Evolutionary conservation across 2,888 invertebrate genomes (phyloP).

Genomic region (Nomada ruficornis): DNA sequence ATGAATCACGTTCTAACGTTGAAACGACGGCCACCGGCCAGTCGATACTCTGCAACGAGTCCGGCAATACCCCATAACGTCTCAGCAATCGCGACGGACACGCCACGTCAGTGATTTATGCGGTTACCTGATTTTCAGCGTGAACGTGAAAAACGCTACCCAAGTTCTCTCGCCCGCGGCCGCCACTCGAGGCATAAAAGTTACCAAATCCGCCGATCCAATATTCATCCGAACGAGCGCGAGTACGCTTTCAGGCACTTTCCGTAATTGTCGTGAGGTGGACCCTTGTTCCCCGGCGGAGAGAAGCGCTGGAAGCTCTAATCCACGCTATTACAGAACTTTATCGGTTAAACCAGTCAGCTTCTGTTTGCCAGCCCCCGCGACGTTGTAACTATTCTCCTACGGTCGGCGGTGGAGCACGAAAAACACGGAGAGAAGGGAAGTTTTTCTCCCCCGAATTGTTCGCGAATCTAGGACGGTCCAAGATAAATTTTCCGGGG

Average conservation of each 20-base stretch:
- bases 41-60: background rate
- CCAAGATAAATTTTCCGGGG: slow-evolving; percentile 55
- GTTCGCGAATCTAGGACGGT: slow-evolving; percentile 55
- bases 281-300: slow-evolving; percentile 37
- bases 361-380: slow-evolving; percentile 54
- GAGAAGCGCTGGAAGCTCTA: slow-evolving; percentile 52
- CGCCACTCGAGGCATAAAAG: slow-evolving; percentile 25
- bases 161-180: slow-evolving; percentile 19
- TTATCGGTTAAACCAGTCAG: slow-evolving; percentile 64
- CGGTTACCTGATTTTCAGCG: slow-evolving; percentile 1
- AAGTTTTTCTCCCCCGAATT: slow-evolving; percentile 23
- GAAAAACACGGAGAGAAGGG: slow-evolving; percentile 9
- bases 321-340: slow-evolving; percentile 66
- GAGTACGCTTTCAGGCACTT: slow-evolving; percentile 44
- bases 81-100: no score
- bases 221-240: slow-evolving; percentile 52
- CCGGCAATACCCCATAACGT: background rate
- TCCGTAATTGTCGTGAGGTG: slow-evolving; percentile 51
- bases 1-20: no score
- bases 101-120: background rate
- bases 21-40: no score
- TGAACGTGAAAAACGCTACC: slow-evolving; percentile 10
- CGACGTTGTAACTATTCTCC: slow-evolving; percentile 38
- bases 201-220: slow-evolving; percentile 53
- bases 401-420: background rate